These are phyloP conservation scores for Gopherus evgoodei DNA, from an alignment of 2,113 vertebrate species.

Conservation along the genomic window DNA sequence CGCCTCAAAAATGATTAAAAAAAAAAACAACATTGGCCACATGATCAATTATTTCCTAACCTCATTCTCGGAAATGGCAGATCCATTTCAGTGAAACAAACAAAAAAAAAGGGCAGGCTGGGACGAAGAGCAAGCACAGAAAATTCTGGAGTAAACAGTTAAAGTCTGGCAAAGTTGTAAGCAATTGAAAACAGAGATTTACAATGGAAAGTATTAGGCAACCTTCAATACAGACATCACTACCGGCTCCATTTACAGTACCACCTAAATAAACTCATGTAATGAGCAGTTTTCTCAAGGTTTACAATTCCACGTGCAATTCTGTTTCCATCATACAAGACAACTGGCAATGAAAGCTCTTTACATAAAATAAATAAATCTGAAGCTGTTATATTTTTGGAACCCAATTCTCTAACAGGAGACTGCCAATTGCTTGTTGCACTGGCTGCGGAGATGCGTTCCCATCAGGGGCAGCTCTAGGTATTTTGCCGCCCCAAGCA, in stretches of 20 bases:
- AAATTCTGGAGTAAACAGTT: background rate
- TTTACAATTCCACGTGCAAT: background rate
- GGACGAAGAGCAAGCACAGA: background rate
- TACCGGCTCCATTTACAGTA: background rate
- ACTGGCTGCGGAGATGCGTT: background rate
- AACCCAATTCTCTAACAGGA: background rate
- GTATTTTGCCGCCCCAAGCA: too few relatives aligned
- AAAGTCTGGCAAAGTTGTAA: background rate
- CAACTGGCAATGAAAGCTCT: background rate
- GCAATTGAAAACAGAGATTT: background rate
- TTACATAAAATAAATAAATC: background rate
- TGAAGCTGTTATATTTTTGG: background rate
- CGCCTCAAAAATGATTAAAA: background rate
- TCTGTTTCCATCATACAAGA: background rate
- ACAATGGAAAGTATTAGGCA: background rate
- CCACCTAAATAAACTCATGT: background rate
- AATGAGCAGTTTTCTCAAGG: background rate
- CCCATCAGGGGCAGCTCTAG: background rate
- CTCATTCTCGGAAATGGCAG: background rate
- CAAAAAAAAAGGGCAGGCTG: background rate
- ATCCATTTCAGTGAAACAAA: background rate
- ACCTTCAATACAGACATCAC: background rate
- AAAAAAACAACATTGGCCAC: background rate
- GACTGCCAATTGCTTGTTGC: background rate
- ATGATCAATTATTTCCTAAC: background rate